These are phyloP conservation scores for Lasioglossum figueresi DNA, from an alignment of 2,888 invertebrate species.

Conservation along the genomic window DNA sequence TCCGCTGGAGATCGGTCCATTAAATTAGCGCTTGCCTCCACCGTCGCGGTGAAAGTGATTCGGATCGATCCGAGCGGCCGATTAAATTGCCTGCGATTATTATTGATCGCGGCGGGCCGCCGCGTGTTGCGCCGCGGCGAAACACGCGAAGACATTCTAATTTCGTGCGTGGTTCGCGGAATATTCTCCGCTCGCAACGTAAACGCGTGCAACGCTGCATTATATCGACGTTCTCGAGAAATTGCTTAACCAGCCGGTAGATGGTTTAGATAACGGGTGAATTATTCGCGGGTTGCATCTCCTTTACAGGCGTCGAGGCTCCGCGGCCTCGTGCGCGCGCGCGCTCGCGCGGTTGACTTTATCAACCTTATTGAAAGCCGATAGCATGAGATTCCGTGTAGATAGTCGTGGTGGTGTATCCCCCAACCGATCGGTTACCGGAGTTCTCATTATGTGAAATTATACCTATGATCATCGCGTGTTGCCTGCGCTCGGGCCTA, in stretches of 20 bases:
- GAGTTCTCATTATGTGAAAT: constrained; percentile 71
- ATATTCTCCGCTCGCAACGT: constrained; percentile 62
- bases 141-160: constrained; percentile 55
- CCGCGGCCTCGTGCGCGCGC: constrained; percentile 31
- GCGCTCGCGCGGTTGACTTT: constrained; percentile 77
- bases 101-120: constrained; percentile 63
- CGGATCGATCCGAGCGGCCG: background rate
- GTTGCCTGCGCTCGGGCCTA: constrained; percentile 51
- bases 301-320: constrained; percentile 71
- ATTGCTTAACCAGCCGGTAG: constrained; percentile 79
- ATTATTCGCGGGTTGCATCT: constrained; percentile 80
- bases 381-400: constrained; percentile 79
- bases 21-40: background rate
- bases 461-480: constrained; percentile 67
- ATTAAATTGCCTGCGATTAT: constrained; percentile 40
- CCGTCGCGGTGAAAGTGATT: background rate
- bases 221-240: constrained; percentile 71
- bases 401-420: constrained; percentile 70
- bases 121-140: constrained; percentile 7
- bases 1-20: background rate
- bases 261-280: constrained; percentile 83
- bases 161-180: constrained; percentile 52
- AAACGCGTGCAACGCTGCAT: constrained; percentile 63
- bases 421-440: constrained; percentile 66
- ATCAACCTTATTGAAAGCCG: constrained; percentile 83